Evolutionary conservation across 2,113 vertebrate species (phyloP).

Genomic region (Larimichthys polyactis): DNA sequence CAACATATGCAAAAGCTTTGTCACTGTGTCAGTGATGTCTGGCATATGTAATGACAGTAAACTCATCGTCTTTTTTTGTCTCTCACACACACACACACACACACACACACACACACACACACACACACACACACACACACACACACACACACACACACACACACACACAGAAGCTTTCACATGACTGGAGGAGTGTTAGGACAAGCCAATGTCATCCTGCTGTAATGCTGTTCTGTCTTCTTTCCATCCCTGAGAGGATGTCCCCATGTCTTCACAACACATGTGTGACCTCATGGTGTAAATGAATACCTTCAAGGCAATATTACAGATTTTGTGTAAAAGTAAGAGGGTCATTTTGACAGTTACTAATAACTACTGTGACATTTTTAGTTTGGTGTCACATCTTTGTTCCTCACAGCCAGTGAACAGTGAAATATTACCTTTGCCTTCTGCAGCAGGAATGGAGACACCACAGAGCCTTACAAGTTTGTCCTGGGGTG

Average conservation of each 20-base stretch:
- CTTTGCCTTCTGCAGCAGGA: background rate
- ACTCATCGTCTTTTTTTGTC: background rate
- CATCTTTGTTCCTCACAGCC: conserved; percentile 4
- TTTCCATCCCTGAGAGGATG: conserved; percentile 16
- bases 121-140: too few relatives aligned
- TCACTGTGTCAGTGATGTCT: conserved; percentile 43
- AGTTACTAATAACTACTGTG: too few relatives aligned
- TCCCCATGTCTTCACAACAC: conserved; percentile 15
- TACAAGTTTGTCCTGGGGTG: background rate
- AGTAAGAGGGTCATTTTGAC: too few relatives aligned
- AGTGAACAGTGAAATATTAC: background rate
- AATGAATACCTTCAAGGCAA: background rate
- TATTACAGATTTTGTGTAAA: too few relatives aligned
- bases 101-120: too few relatives aligned
- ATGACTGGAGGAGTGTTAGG: conserved; percentile 43
- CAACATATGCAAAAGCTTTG: conserved; percentile 29
- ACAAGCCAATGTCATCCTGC: conserved; percentile 46
- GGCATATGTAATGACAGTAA: conserved; percentile 31
- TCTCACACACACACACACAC: conserved; percentile 8
- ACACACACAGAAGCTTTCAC: conserved; percentile 36
- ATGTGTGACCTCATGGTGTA: background rate
- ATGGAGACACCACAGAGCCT: background rate
- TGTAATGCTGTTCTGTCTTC: background rate
- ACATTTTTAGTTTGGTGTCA: background rate
- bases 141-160: conserved; percentile 17